A percentile compares a stretch with the other conserved stretches of the same genome.
phyloP scores from a whole-genome alignment of 2,888 invertebrate genomes.

The Electrophaes corylata region DNA sequence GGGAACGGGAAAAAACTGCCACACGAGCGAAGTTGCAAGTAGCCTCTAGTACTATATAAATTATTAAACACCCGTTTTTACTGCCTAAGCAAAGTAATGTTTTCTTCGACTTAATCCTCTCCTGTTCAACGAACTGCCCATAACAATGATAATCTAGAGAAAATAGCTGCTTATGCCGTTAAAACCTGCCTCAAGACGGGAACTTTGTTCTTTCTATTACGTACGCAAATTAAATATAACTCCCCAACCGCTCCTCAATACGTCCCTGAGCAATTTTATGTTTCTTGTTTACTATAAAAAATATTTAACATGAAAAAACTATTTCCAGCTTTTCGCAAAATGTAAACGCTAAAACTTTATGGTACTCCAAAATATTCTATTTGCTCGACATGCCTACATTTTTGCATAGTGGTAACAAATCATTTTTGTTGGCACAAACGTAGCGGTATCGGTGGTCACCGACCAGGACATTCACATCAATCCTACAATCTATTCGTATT shows the following conservation, averaged over 20 bases:
- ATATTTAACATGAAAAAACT: constrained; percentile 37
- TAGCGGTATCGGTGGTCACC: neutral
- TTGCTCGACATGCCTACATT: constrained; percentile 1
- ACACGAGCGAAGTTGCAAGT: too few species aligned
- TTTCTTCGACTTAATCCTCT: too few species aligned
- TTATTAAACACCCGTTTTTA: too few species aligned
- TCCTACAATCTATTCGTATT: neutral
- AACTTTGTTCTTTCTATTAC: too few species aligned
- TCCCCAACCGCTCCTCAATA: neutral
- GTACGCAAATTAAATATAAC: neutral
- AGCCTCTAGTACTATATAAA: too few species aligned
- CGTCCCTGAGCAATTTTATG: constrained; percentile 29
- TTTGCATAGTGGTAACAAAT: constrained; percentile 8
- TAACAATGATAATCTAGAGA: too few species aligned
- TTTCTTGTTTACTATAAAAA: constrained; percentile 34
- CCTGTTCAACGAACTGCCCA: too few species aligned
- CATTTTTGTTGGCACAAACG: constrained; percentile 1
- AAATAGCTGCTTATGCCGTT: too few species aligned
- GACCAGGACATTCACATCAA: neutral
- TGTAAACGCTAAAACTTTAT: constrained; percentile 17
- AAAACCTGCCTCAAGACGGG: too few species aligned
- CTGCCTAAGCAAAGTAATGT: too few species aligned
- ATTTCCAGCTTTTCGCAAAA: constrained; percentile 25
- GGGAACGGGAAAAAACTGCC: too few species aligned
- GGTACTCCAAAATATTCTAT: constrained; percentile 6